Conservation (phyloP, 2,113 vertebrate genomes). For the Pterophyllum scalare region DNA sequence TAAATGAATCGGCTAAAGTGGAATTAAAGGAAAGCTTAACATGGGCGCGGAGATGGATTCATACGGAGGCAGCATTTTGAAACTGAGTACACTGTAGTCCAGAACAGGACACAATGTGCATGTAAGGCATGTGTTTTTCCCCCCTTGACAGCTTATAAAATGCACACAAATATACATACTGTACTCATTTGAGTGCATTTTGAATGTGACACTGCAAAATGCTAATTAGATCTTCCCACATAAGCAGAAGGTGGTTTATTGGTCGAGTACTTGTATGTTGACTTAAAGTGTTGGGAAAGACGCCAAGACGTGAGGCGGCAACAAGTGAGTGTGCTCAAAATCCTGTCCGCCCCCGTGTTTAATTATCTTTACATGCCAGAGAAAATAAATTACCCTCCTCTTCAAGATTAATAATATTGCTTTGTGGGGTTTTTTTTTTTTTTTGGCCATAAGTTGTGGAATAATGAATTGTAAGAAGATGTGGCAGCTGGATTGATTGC, state of each 20-base stretch:
- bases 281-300: conserved; percentile 41
- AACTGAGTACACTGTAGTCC: background rate
- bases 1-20: conserved; percentile 5
- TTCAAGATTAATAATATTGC: conserved; percentile 67
- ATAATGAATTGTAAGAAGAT: conserved; percentile 52
- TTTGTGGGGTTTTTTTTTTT: background rate
- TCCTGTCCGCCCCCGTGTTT: conserved; percentile 39
- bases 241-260: conserved; percentile 22
- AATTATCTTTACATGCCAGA: conserved; percentile 70
- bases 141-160: background rate
- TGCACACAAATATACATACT: background rate
- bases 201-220: conserved; percentile 28
- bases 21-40: conserved; percentile 18
- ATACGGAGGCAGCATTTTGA: background rate
- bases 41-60: background rate
- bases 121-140: background rate
- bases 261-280: conserved; percentile 55
- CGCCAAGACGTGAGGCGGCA: conserved; percentile 49
- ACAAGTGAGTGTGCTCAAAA: conserved; percentile 38
- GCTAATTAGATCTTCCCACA: conserved; percentile 15
- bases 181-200: conserved; percentile 22
- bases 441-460: conserved; percentile 42
- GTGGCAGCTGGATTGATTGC: conserved; percentile 37
- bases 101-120: background rate
- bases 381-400: conserved; percentile 72